Evolutionary conservation across 2,888 invertebrate species (phyloP).

Genomic region (Pyrrhia umbra): DNA sequence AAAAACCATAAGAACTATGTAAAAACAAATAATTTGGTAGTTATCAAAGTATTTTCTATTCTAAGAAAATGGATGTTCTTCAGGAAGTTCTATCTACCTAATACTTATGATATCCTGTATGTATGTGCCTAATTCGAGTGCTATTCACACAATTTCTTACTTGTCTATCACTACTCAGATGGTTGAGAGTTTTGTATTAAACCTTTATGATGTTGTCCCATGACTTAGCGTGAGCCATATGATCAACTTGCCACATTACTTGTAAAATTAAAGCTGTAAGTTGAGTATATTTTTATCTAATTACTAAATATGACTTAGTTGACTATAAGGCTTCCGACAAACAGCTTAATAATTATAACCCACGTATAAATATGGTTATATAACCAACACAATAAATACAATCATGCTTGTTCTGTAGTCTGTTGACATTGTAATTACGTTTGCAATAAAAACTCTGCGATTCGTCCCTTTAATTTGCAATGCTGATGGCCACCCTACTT

Average conservation of each 20-base stretch:
- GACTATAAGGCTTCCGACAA: conserved; percentile 54
- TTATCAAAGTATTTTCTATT: conserved; percentile 29
- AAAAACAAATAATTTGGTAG: conserved; percentile 48
- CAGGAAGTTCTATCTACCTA: conserved; percentile 65
- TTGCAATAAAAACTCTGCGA: neutral
- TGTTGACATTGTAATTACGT: conserved; percentile 70
- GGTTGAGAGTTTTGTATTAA: conserved; percentile 54
- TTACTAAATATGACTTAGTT: conserved; percentile 9
- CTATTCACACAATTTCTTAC: conserved; percentile 65
- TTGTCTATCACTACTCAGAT: conserved; percentile 64
- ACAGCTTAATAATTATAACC: conserved; percentile 56
- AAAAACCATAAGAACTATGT: too few species aligned
- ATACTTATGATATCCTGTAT: conserved; percentile 38
- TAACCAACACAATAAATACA: conserved; percentile 81
- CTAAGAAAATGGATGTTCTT: conserved; percentile 46
- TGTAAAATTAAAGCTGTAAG: neutral
- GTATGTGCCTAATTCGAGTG: conserved; percentile 56
- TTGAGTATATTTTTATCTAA: too few species aligned
- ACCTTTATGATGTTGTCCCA: conserved; percentile 53
- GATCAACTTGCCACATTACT: conserved; percentile 3
- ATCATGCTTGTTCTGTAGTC: conserved; percentile 78
- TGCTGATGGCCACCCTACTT: conserved; percentile 9
- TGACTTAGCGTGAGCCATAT: conserved; percentile 29
- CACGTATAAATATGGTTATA: conserved; percentile 73
- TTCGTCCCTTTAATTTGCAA: neutral